Evolutionary conservation across 2,888 invertebrate genomes (phyloP).

Genomic region (Rhingia rostrata): DNA sequence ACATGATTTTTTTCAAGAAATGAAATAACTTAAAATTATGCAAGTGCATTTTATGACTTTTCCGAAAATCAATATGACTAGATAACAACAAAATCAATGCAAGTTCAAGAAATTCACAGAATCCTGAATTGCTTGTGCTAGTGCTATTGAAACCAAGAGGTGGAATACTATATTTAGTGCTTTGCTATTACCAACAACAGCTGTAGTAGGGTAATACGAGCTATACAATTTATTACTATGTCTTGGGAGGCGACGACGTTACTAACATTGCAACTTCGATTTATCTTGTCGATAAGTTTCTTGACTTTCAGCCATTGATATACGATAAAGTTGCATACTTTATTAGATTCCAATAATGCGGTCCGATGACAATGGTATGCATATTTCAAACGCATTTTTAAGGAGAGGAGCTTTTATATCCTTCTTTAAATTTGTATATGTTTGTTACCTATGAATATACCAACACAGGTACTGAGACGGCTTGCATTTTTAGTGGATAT

Average conservation of each 20-base stretch:
- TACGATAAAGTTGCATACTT: conserved; percentile 10
- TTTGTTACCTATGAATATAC: too few relatives aligned
- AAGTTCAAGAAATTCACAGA: not conserved
- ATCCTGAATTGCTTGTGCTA: not conserved
- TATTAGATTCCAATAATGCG: conserved; percentile 1
- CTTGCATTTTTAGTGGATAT: too few relatives aligned
- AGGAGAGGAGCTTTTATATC: too few relatives aligned
- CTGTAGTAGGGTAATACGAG: not conserved
- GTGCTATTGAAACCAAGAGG: not conserved
- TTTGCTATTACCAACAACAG: not conserved
- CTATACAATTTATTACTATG: conserved; percentile 20
- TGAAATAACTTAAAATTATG: not conserved
- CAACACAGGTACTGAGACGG: too few relatives aligned
- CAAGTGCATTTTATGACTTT: conserved; percentile 11
- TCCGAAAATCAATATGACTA: not conserved
- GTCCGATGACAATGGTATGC: not conserved
- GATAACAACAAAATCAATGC: not conserved
- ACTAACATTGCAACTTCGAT: conserved; percentile 17
- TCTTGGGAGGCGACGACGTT: not conserved
- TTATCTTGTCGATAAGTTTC: conserved; percentile 36
- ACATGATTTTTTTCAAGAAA: too few relatives aligned
- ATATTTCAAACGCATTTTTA: not conserved
- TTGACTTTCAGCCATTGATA: conserved; percentile 9
- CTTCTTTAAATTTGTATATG: too few relatives aligned
- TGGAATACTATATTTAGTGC: not conserved